phyloP scores from a whole-genome alignment of 2,113 vertebrate species.

The Syngnathoides biaculeatus region DNA sequence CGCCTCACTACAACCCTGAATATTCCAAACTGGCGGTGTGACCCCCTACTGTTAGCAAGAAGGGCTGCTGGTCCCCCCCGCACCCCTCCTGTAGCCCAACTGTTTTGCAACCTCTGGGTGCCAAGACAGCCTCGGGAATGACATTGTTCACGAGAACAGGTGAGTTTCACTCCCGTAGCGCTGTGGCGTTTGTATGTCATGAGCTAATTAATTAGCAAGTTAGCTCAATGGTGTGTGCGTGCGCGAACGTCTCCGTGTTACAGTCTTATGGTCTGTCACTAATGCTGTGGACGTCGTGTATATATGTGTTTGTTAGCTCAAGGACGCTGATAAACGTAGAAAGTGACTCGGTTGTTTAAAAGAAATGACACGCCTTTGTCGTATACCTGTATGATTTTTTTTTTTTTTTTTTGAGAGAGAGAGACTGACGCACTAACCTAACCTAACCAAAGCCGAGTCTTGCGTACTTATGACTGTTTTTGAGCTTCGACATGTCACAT shows the following conservation, averaged over 20 bases:
- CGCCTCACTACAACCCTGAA: conserved; percentile 39
- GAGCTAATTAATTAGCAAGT: conserved; percentile 45
- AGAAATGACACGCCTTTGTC: conserved; percentile 59
- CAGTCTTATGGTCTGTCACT: conserved; percentile 16
- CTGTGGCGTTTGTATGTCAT: conserved; percentile 7
- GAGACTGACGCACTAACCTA: neutral
- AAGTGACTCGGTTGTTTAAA: neutral
- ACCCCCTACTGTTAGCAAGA: conserved; percentile 22
- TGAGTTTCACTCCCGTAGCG: conserved; percentile 39
- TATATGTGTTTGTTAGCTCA: conserved; percentile 12
- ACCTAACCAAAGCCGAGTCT: neutral
- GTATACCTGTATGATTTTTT: conserved; percentile 54
- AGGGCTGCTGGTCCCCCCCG: conserved; percentile 40
- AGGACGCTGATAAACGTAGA: neutral
- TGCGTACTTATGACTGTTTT: neutral
- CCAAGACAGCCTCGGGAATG: conserved; percentile 39
- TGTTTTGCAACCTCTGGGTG: conserved; percentile 32
- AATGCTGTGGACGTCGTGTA: neutral
- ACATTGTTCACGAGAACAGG: conserved; percentile 37
- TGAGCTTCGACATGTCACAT: neutral
- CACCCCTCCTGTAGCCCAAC: conserved; percentile 40
- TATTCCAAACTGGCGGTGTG: conserved; percentile 63
- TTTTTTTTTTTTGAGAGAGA: too few species aligned
- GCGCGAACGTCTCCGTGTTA: conserved; percentile 26
- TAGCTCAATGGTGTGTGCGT: conserved; percentile 25